A percentile compares a stretch with the other conserved stretches of the same genome.
Conservation (phyloP, 1,140 invertebrate genomes). For the Pachypsylla venusta region DNA sequence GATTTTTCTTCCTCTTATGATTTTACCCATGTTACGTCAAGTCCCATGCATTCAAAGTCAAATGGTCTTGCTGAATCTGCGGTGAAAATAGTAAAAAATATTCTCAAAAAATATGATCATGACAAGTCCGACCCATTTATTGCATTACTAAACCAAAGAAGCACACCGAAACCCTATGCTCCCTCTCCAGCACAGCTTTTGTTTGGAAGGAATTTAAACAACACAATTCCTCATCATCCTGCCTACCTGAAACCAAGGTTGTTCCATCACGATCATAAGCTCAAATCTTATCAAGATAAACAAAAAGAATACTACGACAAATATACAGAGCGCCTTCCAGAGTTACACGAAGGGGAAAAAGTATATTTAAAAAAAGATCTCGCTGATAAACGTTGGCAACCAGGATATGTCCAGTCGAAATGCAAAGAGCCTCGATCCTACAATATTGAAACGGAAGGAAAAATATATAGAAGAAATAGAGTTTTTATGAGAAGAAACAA, state of each 20-base stretch:
- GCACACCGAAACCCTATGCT: slow-evolving; percentile 10
- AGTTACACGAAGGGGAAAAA: not conserved
- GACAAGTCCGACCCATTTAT: not conserved
- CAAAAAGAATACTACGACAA: not conserved
- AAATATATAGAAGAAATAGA: not conserved
- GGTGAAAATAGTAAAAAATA: slow-evolving; percentile 16
- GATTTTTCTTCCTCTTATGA: slow-evolving; percentile 13
- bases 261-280: not conserved
- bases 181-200: not conserved
- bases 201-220: not conserved
- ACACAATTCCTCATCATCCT: slow-evolving; percentile 47
- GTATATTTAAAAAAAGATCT: not conserved
- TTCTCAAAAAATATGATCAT: slow-evolving; percentile 14
- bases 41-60: slow-evolving; percentile 15
- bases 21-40: slow-evolving; percentile 12
- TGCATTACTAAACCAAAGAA: slow-evolving; percentile 13
- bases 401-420: not conserved
- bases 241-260: not conserved
- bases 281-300: not conserved
- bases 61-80: slow-evolving; percentile 20
- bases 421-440: not conserved
- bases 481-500: not conserved
- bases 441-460: not conserved
- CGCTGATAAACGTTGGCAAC: not conserved
- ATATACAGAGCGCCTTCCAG: not conserved